These are phyloP conservation scores for Phthorimaea operculella DNA, from an alignment of 1,140 invertebrate genomes.

Conservation along the genomic window DNA sequence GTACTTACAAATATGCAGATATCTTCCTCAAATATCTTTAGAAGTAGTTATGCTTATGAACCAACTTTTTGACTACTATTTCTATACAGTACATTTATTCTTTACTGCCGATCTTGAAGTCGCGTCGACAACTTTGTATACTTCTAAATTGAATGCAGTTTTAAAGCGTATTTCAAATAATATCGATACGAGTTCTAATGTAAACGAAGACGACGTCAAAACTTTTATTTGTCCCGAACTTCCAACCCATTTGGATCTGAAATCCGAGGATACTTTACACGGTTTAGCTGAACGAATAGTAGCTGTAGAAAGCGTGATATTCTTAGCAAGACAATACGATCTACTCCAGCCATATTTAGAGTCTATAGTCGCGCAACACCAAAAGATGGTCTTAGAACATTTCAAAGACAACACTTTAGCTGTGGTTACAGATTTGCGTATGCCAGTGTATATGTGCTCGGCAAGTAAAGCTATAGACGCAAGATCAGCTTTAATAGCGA, in stretches of 20 bases:
- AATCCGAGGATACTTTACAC: slow-evolving; percentile 77
- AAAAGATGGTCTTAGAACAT: slow-evolving; percentile 77
- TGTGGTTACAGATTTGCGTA: slow-evolving; percentile 78
- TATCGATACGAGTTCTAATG: slow-evolving; percentile 43
- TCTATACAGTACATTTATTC: slow-evolving; percentile 90
- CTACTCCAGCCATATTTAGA: slow-evolving; percentile 85
- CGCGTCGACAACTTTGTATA: slow-evolving; percentile 70
- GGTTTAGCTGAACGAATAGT: slow-evolving; percentile 88
- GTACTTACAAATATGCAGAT: slow-evolving; percentile 92
- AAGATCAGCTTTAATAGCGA: slow-evolving; percentile 80
- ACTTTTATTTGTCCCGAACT: slow-evolving; percentile 69
- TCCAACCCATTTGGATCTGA: slow-evolving; percentile 79
- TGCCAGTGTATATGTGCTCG: slow-evolving; percentile 88
- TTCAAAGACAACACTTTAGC: slow-evolving; percentile 81
- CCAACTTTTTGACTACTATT: slow-evolving; percentile 96
- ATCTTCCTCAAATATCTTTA: slow-evolving; percentile 90
- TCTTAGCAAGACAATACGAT: slow-evolving; percentile 88
- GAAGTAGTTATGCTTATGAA: slow-evolving; percentile 92
- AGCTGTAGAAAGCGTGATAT: slow-evolving; percentile 92
- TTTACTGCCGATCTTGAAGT: slow-evolving; percentile 74
- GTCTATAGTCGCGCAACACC: slow-evolving; percentile 73
- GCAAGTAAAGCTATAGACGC: slow-evolving; percentile 84
- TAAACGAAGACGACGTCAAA: slow-evolving; percentile 29
- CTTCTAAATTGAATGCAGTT: slow-evolving; percentile 76
- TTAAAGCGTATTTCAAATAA: slow-evolving; percentile 82